phyloP scores from a whole-genome alignment of 2,113 vertebrate species.

The Artemisiospiza belli region DNA sequence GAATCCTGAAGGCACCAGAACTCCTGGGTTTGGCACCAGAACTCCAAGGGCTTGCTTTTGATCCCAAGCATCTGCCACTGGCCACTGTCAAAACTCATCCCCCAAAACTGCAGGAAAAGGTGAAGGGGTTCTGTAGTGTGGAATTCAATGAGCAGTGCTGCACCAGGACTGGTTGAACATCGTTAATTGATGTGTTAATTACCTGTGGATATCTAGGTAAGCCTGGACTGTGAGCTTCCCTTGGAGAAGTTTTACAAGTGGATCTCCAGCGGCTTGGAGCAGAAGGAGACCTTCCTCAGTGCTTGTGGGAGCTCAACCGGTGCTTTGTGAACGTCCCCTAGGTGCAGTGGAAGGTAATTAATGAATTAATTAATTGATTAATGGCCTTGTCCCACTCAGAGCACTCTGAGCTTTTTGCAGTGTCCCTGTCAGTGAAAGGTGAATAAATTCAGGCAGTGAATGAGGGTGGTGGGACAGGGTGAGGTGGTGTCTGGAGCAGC shows the following conservation, averaged over 20 bases:
- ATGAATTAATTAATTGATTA: neutral
- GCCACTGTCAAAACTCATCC: neutral
- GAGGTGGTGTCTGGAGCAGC: neutral
- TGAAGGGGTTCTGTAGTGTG: neutral
- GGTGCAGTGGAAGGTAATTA: constrained; percentile 3
- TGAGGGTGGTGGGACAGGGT: neutral
- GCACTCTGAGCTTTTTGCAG: neutral
- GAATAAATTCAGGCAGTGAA: neutral
- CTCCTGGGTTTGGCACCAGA: neutral
- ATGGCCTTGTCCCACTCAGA: neutral
- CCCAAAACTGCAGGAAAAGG: neutral
- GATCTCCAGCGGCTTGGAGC: neutral
- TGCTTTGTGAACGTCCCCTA: neutral
- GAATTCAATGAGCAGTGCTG: neutral
- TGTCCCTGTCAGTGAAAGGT: accelerated
- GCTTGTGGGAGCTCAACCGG: constrained; percentile 39
- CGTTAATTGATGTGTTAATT: neutral
- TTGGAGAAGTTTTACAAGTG: constrained; percentile 50
- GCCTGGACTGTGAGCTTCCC: constrained; percentile 48
- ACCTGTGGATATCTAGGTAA: neutral
- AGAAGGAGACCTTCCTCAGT: constrained; percentile 41
- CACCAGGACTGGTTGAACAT: neutral
- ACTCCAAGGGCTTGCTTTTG: neutral
- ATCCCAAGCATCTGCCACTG: neutral
- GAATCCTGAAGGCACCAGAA: neutral